Evolutionary conservation across 2,797 vertebrate species (phyloP).

Genomic region (Melanotaenia nigrans): DNA sequence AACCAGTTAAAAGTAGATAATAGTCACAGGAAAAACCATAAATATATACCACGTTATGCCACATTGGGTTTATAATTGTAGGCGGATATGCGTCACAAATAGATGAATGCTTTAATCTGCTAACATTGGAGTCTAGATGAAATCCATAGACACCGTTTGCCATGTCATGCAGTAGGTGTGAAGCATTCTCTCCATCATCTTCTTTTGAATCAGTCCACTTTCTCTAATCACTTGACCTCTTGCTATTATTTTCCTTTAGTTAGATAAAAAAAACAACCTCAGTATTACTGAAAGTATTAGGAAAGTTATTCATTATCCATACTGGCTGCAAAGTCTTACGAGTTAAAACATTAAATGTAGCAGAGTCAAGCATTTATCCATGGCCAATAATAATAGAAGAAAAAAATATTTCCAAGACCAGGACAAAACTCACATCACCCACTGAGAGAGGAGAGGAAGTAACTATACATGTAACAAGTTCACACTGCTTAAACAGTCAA

Average conservation of each 20-base stretch:
- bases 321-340: not conserved
- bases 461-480: too few species aligned
- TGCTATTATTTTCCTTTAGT: not conserved
- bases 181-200: not conserved
- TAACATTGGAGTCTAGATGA: not conserved
- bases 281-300: not conserved
- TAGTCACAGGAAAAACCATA: too few species aligned
- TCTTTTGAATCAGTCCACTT: too few species aligned
- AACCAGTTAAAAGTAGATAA: not conserved
- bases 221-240: not conserved
- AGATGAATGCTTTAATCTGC: not conserved
- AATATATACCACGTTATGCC: too few species aligned
- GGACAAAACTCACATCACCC: too few species aligned
- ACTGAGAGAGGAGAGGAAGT: too few species aligned
- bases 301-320: not conserved
- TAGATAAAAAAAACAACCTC: not conserved
- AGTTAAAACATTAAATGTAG: too few species aligned
- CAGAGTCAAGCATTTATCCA: not conserved
- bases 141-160: not conserved
- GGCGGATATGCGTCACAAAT: not conserved
- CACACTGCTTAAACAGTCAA: too few species aligned
- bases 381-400: not conserved
- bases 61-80: too few species aligned
- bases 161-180: not conserved
- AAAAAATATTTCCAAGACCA: too few species aligned